Evolutionary conservation across 2,797 vertebrate species (phyloP), one percentile per base, ranked within the genome.

Genomic region (Hypotaenidia philippensis): DNA sequence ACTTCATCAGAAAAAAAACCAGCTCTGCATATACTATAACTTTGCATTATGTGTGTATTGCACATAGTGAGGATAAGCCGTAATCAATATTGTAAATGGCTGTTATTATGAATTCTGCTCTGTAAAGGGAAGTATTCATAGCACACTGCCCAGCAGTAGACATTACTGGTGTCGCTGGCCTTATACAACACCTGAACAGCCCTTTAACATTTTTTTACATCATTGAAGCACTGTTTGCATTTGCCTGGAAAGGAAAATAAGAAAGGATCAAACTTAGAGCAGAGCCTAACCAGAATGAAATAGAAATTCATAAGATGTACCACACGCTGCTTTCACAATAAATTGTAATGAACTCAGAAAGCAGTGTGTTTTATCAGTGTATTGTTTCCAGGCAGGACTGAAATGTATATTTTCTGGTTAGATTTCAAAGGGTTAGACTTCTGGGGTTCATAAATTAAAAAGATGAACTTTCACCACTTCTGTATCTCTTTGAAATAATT

Each of bases 331-430:
- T 93, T 94, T 93, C 87, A 87, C 92, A 94, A 90, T 96, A 96
- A 97, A 96, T 96, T 90, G 82, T 95, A 96, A 97, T 96, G 96
- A 97, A 96, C 84, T 89, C 29, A 0, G 77, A 94, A 95, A 92
- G 86, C 78, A 61, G 70, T 74, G 77, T 90, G 83, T 76, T 96
- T 92, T 95, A 86, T 79, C 25, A 1, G 80, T 88, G 96, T 97
- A 96, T 97, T 96, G 93, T 96, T 97, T 95, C 84, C 90, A 90
- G 90, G 92, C 89, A 90, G 92, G 95, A 90, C 89, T 94, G 91
- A 96, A 96, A 95, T 96, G 84, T 96, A 83, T 96, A 97, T 97
- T 96, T 17, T 96, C 95, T 97, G 92, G 93, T 92, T 96, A 92
- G 90, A 93, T 96, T 97, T 96, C 84, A 93, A 82, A 83, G 77